These are phyloP conservation scores for Pollenia amentaria DNA, from an alignment of 2,888 invertebrate genomes.

Conservation along the genomic window DNA sequence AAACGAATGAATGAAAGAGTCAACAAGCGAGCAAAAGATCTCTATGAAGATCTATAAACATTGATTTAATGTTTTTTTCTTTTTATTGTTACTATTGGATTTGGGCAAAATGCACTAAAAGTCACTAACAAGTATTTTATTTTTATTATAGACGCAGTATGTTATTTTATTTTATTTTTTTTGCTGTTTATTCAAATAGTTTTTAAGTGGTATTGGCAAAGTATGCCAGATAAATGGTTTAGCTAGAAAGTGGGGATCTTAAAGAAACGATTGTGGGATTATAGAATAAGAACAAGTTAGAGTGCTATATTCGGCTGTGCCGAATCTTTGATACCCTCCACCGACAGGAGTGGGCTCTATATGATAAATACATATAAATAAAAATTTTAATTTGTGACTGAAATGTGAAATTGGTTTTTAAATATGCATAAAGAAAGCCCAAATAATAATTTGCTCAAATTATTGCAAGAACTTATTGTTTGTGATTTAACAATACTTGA, in stretches of 20 bases:
- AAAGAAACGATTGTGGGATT: neutral
- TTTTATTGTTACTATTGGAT: slow-evolving; percentile 59
- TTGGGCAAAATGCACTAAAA: slow-evolving; percentile 65
- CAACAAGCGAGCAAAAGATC: neutral
- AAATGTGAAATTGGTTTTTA: no score
- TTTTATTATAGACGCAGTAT: slow-evolving; percentile 14
- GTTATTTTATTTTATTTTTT: neutral
- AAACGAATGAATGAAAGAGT: neutral
- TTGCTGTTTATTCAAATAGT: slow-evolving; percentile 15
- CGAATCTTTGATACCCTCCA: no score
- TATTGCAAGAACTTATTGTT: no score
- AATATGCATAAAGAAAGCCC: no score
- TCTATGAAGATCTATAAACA: slow-evolving; percentile 55
- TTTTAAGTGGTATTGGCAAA: slow-evolving; percentile 26
- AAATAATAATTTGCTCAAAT: no score
- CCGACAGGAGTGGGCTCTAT: no score
- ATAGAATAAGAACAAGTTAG: neutral
- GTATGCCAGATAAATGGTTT: neutral
- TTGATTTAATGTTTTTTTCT: slow-evolving; percentile 64
- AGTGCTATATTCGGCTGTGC: no score
- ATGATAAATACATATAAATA: no score
- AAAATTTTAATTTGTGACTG: no score
- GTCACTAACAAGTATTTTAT: slow-evolving; percentile 57
- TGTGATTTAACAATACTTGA: no score
- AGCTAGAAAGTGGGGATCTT: neutral